Evolutionary conservation across 2,888 invertebrate genomes (phyloP), one percentile per base, ranked within the genome.

Genomic region (Oscheius onirici): DNA sequence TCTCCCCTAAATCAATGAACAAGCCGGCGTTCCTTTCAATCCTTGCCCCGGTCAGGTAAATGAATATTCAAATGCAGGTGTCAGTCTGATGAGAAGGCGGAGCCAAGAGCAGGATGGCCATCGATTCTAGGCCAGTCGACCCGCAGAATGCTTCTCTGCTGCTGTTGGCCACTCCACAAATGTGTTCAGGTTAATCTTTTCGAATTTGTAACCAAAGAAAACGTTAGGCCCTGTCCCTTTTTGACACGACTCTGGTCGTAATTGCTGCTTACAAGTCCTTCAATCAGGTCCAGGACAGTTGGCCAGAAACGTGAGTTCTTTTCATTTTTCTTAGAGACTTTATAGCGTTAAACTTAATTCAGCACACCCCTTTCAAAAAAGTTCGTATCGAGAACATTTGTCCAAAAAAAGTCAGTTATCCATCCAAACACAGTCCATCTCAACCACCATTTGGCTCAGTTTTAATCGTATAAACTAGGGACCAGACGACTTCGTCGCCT

Each of bases 81-180:
- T 63, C 49, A 46, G n/a, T 20, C 63, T 58, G 58, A 43, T 58
- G 58, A 58, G 63, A 28, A 49, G 49, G 49, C 49, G 49, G 46
- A 49, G 46, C 28, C 49, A 15, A 22, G 43, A 20, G 34, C 34
- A 6, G 49, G 49, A n/a, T 43, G 22, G 60, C 60, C 52, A 55
- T 68, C 55, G 58, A 69, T 57, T 44, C 28, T 58, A 40, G 41
- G 49, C 51, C 58, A 49, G n/a, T 26, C 49, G 28, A 41, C 52
- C 28, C 52, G 34, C 40, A 68, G 44, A 44, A 68, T 68, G 68
- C 26, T 68, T n/a, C 57, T 68, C 55, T 84, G 79, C 69, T 85
- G 82, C 72, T 85, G 85, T 69, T 85, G 82, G 76, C 85, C 85
- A n/a, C 65, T 83, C 26, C 81, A 78, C 60, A 83, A 84, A 69